Evolutionary conservation across 2,113 vertebrate species (phyloP).

Genomic region (Phyllostomus hastatus): DNA sequence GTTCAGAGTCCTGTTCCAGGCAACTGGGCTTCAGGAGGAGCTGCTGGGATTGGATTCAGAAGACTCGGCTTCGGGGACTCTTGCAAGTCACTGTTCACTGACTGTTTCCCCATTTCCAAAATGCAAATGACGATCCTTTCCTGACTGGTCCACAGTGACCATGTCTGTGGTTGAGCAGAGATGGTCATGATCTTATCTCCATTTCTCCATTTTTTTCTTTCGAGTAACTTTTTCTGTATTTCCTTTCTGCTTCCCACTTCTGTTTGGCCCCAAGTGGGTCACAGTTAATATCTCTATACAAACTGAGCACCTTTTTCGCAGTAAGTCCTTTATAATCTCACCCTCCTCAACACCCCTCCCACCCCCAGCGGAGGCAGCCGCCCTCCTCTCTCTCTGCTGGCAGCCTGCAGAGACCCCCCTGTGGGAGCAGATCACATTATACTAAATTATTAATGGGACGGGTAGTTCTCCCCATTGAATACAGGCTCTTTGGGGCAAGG

Average conservation of each 20-base stretch:
- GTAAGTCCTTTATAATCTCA: not conserved
- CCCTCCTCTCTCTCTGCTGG: not conserved
- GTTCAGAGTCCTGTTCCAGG: not conserved
- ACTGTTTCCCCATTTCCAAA: not conserved
- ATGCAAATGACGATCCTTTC: not conserved
- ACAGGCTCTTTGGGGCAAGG: not conserved
- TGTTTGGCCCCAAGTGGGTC: not conserved
- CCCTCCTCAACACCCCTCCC: not conserved
- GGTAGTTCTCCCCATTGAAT: not conserved
- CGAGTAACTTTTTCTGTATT: not conserved
- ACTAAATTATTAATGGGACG: not conserved
- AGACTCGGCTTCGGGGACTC: not conserved
- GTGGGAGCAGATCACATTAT: not conserved
- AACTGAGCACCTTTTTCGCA: not conserved
- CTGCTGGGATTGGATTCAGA: not conserved
- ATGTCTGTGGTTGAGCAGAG: not conserved
- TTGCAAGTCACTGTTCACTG: not conserved
- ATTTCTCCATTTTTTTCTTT: not conserved
- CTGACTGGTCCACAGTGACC: not conserved
- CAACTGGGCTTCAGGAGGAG: not conserved
- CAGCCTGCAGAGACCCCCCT: not conserved
- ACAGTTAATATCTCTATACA: not conserved
- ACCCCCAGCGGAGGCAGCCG: not conserved
- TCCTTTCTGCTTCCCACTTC: not conserved
- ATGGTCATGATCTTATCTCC: not conserved